These are phyloP conservation scores for Thelaira solivaga DNA, from an alignment of 2,888 invertebrate species.

Conservation along the genomic window DNA sequence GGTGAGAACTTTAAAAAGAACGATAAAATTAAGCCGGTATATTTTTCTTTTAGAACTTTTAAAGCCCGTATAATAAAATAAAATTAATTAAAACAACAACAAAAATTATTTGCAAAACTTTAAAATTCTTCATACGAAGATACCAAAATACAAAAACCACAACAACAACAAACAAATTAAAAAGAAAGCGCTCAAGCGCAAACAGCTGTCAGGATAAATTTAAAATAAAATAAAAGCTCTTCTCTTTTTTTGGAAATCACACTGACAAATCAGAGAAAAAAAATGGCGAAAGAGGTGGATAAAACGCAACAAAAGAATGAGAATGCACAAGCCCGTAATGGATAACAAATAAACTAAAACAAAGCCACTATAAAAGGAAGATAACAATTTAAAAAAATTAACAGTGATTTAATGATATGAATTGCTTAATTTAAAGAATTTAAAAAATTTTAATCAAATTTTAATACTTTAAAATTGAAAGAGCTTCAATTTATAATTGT, in stretches of 20 bases:
- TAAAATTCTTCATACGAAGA: background rate
- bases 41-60: background rate
- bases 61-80: conserved; percentile 26
- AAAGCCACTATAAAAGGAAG: conserved; percentile 14
- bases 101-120: background rate
- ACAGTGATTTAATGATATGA: background rate
- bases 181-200: conserved; percentile 64
- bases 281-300: background rate
- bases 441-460: too few relatives aligned
- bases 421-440: background rate
- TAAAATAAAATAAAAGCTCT: conserved; percentile 57
- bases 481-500: too few relatives aligned
- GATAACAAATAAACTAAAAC: conserved; percentile 7
- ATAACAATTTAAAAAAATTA: background rate
- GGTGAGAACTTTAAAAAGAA: background rate
- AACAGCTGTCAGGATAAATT: conserved; percentile 65
- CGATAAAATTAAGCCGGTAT: conserved; percentile 23
- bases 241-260: conserved; percentile 24
- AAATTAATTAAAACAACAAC: background rate
- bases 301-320: background rate
- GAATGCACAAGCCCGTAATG: background rate
- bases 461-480: too few relatives aligned
- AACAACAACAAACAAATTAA: conserved; percentile 26
- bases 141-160: conserved; percentile 6
- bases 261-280: conserved; percentile 8